phyloP scores from a whole-genome alignment of 2,888 invertebrate genomes.

The Eudemis profundana region DNA sequence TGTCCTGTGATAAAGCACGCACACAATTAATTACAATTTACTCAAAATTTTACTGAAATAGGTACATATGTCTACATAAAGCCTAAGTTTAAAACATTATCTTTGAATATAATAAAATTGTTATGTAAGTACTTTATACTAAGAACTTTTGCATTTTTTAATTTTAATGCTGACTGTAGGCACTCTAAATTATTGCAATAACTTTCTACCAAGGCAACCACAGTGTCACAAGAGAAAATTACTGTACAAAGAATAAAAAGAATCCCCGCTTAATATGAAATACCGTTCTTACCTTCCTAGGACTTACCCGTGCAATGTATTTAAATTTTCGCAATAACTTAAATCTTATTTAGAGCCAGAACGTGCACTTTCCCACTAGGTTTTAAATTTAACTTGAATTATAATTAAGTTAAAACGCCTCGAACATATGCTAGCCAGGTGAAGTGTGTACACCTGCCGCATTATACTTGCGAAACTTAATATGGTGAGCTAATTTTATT shows the following conservation, averaged over 20 bases:
- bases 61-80: too few relatives aligned
- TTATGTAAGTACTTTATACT: neutral
- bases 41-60: too few relatives aligned
- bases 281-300: conserved; percentile 28
- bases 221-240: conserved; percentile 24
- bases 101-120: neutral
- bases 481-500: conserved; percentile 71
- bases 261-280: conserved; percentile 31
- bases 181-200: conserved; percentile 19
- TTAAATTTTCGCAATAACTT: conserved; percentile 42
- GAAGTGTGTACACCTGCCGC: conserved; percentile 73
- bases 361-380: conserved; percentile 53
- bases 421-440: conserved; percentile 79
- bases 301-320: conserved; percentile 35
- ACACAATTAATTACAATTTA: too few relatives aligned
- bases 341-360: conserved; percentile 45
- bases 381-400: conserved; percentile 61
- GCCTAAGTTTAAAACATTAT: too few relatives aligned
- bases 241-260: conserved; percentile 22
- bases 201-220: conserved; percentile 11
- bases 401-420: conserved; percentile 70
- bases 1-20: too few relatives aligned
- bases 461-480: conserved; percentile 77
- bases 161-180: neutral
- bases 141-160: too few relatives aligned